phyloP scores from a whole-genome alignment of 2,797 vertebrate species.

The Lophius americanus region DNA sequence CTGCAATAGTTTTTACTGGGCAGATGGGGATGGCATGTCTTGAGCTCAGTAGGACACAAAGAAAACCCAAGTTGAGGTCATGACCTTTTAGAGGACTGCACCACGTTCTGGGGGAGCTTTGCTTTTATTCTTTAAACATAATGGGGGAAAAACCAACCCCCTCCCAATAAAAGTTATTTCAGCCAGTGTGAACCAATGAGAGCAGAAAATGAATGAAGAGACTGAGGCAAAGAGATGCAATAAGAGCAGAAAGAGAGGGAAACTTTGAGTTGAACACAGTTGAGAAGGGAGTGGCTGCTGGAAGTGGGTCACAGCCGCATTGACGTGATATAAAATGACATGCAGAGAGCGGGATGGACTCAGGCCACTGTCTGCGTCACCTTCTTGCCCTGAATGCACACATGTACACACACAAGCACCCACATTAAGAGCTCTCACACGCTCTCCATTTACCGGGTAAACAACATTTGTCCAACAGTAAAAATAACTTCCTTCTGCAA shows the following conservation, averaged over 20 bases:
- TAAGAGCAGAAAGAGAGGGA: slow-evolving; percentile 27
- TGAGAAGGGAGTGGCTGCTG: slow-evolving; percentile 60
- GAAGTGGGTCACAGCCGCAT: slow-evolving; percentile 73
- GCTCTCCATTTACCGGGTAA: slow-evolving; percentile 37
- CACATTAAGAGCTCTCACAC: slow-evolving; percentile 31
- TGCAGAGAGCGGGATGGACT: slow-evolving; percentile 41
- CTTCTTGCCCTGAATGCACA: slow-evolving; percentile 43
- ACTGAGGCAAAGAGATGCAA: slow-evolving; percentile 19
- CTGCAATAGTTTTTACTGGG: slow-evolving; percentile 23
- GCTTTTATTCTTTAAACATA: slow-evolving; percentile 9
- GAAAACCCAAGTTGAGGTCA: slow-evolving; percentile 26
- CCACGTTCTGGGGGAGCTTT: slow-evolving; percentile 19
- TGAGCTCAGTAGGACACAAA: slow-evolving; percentile 35
- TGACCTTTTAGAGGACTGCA: slow-evolving; percentile 27
- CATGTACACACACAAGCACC: slow-evolving; percentile 11
- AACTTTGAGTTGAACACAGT: slow-evolving; percentile 38
- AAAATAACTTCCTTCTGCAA: slow-evolving; percentile 45
- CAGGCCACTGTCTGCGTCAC: slow-evolving; percentile 57
- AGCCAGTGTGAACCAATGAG: not conserved
- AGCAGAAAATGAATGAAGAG: slow-evolving; percentile 1
- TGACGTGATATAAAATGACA: slow-evolving; percentile 71
- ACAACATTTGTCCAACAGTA: slow-evolving; percentile 40
- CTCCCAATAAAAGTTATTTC: not conserved
- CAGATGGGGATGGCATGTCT: slow-evolving; percentile 43
- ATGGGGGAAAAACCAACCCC: not conserved